Percentiles rank a stretch among this genome's conserved stretches.
These are phyloP conservation scores for Ibycter americanus DNA, from an alignment of 2,797 vertebrate species.

Conservation along the genomic window DNA sequence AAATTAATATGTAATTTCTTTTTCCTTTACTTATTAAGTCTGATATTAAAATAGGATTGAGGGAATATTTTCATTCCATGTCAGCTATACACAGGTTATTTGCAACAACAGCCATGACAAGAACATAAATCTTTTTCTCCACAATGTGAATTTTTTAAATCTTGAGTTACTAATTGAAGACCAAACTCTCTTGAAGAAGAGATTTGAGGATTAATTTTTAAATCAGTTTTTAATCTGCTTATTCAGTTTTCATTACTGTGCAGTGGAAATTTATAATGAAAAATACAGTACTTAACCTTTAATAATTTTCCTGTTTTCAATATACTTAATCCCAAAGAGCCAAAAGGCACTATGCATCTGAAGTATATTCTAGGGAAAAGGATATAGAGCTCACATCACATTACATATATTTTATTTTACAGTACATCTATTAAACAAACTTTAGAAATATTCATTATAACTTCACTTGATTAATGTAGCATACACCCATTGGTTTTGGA, in stretches of 20 bases:
- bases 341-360: not conserved
- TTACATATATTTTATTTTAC: not conserved
- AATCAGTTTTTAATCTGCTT: slow-evolving; percentile 88
- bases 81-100: slow-evolving; percentile 54
- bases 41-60: slow-evolving; percentile 45
- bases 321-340: slow-evolving; percentile 46
- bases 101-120: slow-evolving; percentile 36
- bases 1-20: slow-evolving; percentile 21
- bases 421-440: not conserved
- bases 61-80: slow-evolving; percentile 59
- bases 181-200: slow-evolving; percentile 84
- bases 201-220: slow-evolving; percentile 90
- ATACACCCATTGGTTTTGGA: not conserved
- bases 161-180: slow-evolving; percentile 85
- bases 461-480: not conserved
- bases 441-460: not conserved
- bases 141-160: slow-evolving; percentile 80
- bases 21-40: slow-evolving; percentile 38
- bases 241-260: slow-evolving; percentile 81
- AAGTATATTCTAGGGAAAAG: not conserved
- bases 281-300: slow-evolving; percentile 76
- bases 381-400: not conserved
- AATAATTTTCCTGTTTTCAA: slow-evolving; percentile 76
- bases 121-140: slow-evolving; percentile 76
- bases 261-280: slow-evolving; percentile 81